A percentile compares a stretch with the other conserved stretches of the same genome.
phyloP scores from a whole-genome alignment of 2,797 vertebrate genomes.

The Heterohyrax brucei region DNA sequence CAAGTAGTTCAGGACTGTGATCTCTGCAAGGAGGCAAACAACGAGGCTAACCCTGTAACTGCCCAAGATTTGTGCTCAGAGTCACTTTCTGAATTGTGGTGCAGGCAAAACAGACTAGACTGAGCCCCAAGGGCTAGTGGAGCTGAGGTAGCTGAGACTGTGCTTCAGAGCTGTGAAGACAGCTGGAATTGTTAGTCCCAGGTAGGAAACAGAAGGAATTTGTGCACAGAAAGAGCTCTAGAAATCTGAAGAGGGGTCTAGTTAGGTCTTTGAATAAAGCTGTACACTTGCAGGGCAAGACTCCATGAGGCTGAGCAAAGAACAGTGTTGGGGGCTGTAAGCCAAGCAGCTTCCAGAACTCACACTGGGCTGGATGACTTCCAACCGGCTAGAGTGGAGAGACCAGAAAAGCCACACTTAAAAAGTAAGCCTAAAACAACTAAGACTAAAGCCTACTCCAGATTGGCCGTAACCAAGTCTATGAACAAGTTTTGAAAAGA shows the following conservation, averaged over 20 bases:
- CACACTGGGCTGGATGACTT: fast-evolving
- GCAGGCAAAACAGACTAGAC: fast-evolving
- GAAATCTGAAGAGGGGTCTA: background rate
- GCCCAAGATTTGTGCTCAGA: too few species aligned
- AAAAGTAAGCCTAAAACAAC: background rate
- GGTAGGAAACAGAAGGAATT: background rate
- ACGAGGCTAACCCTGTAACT: background rate
- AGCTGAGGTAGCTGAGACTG: fast-evolving
- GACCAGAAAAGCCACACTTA: background rate
- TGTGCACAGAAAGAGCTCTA: background rate
- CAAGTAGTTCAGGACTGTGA: fast-evolving
- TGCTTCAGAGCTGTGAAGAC: fast-evolving
- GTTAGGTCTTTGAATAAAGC: background rate
- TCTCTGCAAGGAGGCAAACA: background rate
- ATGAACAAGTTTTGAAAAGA: background rate
- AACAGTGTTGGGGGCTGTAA: fast-evolving
- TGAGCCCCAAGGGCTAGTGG: fast-evolving
- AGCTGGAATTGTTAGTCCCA: too few species aligned
- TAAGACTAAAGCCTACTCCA: background rate
- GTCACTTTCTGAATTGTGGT: fast-evolving
- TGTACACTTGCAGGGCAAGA: fast-evolving
- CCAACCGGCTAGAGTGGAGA: background rate
- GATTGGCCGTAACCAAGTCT: background rate
- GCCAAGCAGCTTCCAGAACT: too few species aligned
- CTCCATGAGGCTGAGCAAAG: background rate